A percentile compares a stretch with the other conserved stretches of the same genome.
phyloP scores from a whole-genome alignment of 1,140 invertebrate species.

The Panagrolaimus sp. region DNA sequence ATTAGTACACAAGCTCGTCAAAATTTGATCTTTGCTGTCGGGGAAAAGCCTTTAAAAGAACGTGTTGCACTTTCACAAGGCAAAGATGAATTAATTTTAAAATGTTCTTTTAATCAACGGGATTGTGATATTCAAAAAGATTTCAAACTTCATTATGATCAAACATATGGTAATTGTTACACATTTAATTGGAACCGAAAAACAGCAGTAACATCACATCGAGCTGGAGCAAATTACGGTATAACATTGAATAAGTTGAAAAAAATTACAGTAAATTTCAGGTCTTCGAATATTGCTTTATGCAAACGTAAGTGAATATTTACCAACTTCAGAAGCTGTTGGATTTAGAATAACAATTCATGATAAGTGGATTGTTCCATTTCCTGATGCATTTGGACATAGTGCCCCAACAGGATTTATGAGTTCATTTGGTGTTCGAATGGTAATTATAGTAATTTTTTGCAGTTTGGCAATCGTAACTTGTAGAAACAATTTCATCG shows the following conservation, averaged over 20 bases:
- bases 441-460: constrained; percentile 33
- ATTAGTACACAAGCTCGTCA: constrained; percentile 52
- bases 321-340: constrained; percentile 58
- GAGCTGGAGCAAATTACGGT: constrained; percentile 59
- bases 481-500: constrained; percentile 57
- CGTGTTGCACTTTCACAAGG: constrained; percentile 48
- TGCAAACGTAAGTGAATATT: constrained; percentile 58
- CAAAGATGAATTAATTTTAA: constrained; percentile 52
- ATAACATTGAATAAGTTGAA: not conserved
- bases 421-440: constrained; percentile 58
- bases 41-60: constrained; percentile 42
- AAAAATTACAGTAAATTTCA: constrained; percentile 18
- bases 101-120: constrained; percentile 57
- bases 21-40: constrained; percentile 56
- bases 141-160: constrained; percentile 54
- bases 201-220: constrained; percentile 48
- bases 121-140: constrained; percentile 58
- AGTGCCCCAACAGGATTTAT: constrained; percentile 58
- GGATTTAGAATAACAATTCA: constrained; percentile 58
- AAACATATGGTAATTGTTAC: constrained; percentile 59
- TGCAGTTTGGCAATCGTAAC: not conserved
- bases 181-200: constrained; percentile 56
- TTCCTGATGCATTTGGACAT: constrained; percentile 58
- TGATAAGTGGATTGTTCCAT: constrained; percentile 58
- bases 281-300: constrained; percentile 54